Base-by-base conservation (phyloP, 2,888 invertebrate genomes). In the Ptychoptera albimana region DNA sequence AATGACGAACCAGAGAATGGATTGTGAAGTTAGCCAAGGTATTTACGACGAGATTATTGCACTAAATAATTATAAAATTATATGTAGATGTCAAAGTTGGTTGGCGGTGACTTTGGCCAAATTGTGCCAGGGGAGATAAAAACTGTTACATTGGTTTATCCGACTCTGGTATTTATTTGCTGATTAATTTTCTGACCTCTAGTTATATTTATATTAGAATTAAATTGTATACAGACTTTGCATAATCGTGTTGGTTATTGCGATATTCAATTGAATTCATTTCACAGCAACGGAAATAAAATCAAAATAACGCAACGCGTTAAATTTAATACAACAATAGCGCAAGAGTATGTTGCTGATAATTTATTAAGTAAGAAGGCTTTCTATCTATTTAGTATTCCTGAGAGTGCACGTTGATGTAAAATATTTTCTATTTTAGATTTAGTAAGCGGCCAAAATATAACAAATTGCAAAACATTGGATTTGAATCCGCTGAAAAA, bases 401-500 rank as follows among this genome's bases (percentile, higher is more conserved):
- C 35, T 7, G 2, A 32, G 8, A 32, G 11, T n/a, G 4, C 4
- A 32, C 9, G 8, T 32, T n/a, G n/a, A 7, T 7, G 9, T 7
- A 11, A 32, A 32, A 11, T 32, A 32, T 23, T 3, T 32, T 41
- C 8, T 16, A 23, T 35, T 40, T n/a, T 16, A 49, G 49, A 29
- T 16, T 44, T 39, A 12, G n/a, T 47, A 10, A 16, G 34, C 12
- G 14, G 13, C 2, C n/a, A 34, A 16, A 46, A 49, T 40, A 16
- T 46, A 9, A 39, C 42, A 14, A 29, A 43, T 37, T 67, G 67
- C 45, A 42, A 52, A 7, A 59, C 60, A 5, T 48, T 56, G 50
- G 73, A 74, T 57, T 57, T 66, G 52, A 66, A 73, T 47, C 66
- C 67, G 13, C 55, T 67, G 10, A 56, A 61, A 23, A 63, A 65